Evolutionary conservation across 2,797 vertebrate genomes (phyloP).

Genomic region (Cebuella pygmaea): DNA sequence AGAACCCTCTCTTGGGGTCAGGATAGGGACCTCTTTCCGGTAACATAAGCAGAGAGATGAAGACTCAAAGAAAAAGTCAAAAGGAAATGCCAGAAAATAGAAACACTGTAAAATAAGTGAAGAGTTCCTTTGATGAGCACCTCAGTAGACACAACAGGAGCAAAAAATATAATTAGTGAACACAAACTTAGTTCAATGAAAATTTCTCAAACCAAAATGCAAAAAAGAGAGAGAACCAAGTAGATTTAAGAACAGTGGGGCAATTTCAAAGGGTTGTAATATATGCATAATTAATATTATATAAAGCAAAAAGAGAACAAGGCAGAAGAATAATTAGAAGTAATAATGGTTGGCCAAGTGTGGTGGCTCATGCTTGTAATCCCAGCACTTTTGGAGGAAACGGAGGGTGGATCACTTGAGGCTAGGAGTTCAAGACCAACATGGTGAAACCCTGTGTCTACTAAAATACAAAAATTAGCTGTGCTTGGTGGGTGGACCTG

Average conservation of each 20-base stretch:
- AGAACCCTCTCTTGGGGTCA: not conserved
- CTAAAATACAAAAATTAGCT: no score
- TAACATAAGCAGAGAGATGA: not conserved
- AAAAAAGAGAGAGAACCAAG: not conserved
- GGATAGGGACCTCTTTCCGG: not conserved
- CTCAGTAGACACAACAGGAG: not conserved
- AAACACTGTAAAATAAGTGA: not conserved
- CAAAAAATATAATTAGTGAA: not conserved
- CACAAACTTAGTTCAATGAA: not conserved
- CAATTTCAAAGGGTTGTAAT: not conserved
- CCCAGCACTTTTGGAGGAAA: no score
- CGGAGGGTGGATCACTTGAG: no score
- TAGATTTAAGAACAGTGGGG: not conserved
- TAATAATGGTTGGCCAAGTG: not conserved
- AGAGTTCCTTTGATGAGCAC: not conserved
- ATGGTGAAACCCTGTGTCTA: no score
- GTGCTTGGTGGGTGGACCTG: no score
- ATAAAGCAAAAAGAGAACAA: not conserved
- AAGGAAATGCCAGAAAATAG: not conserved
- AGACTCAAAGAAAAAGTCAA: not conserved
- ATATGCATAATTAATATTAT: not conserved
- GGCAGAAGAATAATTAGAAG: not conserved
- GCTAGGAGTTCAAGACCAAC: no score
- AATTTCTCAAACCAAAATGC: not conserved
- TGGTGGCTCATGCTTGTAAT: no score